A percentile compares a stretch with the other conserved stretches of the same genome.
phyloP scores from a whole-genome alignment of 2,888 invertebrate species.

The Oxycera nigricornis region DNA sequence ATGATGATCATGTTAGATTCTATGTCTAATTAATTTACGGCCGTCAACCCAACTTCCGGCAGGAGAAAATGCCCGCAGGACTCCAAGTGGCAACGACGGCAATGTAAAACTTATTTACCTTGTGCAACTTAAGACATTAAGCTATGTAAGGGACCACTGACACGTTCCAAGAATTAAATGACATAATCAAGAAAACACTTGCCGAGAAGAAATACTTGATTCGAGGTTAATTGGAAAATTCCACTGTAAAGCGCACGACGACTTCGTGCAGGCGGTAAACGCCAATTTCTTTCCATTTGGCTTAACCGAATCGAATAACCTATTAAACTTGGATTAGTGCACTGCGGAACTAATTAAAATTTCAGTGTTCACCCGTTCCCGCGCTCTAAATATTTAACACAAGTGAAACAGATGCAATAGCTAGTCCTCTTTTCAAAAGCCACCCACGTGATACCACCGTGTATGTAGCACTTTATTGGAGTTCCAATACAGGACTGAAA shows the following conservation, averaged over 20 bases:
- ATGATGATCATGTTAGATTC: too few relatives aligned
- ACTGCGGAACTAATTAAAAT: constrained; percentile 46
- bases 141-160: not conserved
- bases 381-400: not conserved
- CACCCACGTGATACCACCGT: too few relatives aligned
- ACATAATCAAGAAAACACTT: constrained; percentile 20
- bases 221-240: constrained; percentile 45
- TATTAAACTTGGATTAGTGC: constrained; percentile 46
- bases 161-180: not conserved
- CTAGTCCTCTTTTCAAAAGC: not conserved
- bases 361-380: constrained; percentile 35
- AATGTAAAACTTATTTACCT: constrained; percentile 1
- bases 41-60: too few relatives aligned
- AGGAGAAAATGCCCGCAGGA: not conserved
- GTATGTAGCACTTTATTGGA: constrained; percentile 11
- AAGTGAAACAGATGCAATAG: not conserved
- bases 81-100: not conserved
- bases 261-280: constrained; percentile 29
- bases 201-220: constrained; percentile 26
- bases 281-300: constrained; percentile 36
- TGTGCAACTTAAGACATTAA: not conserved
- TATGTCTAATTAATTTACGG: too few relatives aligned
- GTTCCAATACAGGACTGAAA: not conserved
- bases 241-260: constrained; percentile 19
- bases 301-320: constrained; percentile 42